phyloP scores from a whole-genome alignment of 64 coral and sea anemone species.

The Montipora cactus region DNA sequence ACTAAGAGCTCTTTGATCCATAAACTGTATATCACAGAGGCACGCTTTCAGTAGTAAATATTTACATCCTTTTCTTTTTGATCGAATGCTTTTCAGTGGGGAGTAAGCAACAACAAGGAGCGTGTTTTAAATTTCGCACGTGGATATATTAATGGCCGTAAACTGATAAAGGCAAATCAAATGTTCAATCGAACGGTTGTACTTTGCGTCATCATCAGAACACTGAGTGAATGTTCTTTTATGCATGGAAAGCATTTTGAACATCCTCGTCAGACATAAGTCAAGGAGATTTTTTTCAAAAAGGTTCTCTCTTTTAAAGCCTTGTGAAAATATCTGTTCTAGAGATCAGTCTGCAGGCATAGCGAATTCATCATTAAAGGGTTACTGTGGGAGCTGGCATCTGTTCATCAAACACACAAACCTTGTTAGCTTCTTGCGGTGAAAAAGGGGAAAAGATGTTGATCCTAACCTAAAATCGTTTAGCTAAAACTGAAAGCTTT shows the following conservation, averaged over 20 bases:
- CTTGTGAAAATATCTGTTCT: too few species aligned
- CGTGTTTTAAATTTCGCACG: too few species aligned
- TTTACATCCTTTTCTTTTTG: slow-evolving; percentile 30
- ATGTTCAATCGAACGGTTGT: background rate
- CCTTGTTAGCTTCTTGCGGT: background rate
- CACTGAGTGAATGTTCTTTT: too few species aligned
- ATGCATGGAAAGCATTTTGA: too few species aligned
- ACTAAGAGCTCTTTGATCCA: background rate
- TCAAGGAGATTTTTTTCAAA: too few species aligned
- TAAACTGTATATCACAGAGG: slow-evolving; percentile 3
- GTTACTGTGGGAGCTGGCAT: background rate
- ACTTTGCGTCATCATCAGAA: background rate
- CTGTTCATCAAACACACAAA: background rate
- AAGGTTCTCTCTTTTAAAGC: too few species aligned
- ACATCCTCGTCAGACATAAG: too few species aligned
- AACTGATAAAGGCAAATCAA: background rate
- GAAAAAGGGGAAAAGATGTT: background rate
- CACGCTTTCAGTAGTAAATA: slow-evolving; percentile 26
- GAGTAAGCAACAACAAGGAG: background rate
- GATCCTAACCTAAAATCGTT: too few species aligned
- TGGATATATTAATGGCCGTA: background rate
- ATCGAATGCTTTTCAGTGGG: slow-evolving; percentile 21
- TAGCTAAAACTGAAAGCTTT: background rate
- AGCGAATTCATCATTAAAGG: background rate
- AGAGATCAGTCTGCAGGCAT: background rate